These are phyloP conservation scores for Molanna angustata DNA, from an alignment of 2,888 invertebrate species.

Conservation along the genomic window DNA sequence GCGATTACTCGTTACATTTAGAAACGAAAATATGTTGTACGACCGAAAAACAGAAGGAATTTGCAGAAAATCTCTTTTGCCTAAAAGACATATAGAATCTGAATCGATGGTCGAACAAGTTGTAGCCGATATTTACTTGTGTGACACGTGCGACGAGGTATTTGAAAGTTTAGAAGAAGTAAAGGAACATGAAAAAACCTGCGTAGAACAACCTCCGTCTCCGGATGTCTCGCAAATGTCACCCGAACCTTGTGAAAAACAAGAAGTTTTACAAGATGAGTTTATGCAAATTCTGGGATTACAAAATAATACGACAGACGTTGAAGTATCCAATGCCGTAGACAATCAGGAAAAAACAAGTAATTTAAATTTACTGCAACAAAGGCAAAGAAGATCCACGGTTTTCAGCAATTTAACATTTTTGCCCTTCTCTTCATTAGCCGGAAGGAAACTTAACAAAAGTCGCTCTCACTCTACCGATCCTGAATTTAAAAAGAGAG, in stretches of 20 bases:
- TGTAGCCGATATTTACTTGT: constrained; percentile 66
- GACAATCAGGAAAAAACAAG: constrained; percentile 35
- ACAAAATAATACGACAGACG: constrained; percentile 36
- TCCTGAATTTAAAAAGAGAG: constrained; percentile 41
- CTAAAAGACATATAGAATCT: constrained; percentile 42
- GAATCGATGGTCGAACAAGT: constrained; percentile 57
- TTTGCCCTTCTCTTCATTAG: constrained; percentile 52
- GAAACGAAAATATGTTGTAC: constrained; percentile 69
- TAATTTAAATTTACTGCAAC: constrained; percentile 19
- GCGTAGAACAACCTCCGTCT: constrained; percentile 37
- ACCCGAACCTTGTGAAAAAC: constrained; percentile 18
- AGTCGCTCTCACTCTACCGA: constrained; percentile 42
- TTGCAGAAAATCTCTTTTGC: constrained; percentile 46
- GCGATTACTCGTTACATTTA: constrained; percentile 68
- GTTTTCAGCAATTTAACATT: constrained; percentile 16
- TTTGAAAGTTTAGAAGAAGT: constrained; percentile 54
- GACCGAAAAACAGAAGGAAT: constrained; percentile 36
- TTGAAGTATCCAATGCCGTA: constrained; percentile 19
- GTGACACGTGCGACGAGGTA: constrained; percentile 74
- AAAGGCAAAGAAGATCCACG: constrained; percentile 42
- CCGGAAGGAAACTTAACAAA: constrained; percentile 43
- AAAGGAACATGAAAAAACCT: constrained; percentile 49
- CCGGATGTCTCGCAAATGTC: constrained; percentile 2
- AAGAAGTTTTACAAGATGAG: constrained; percentile 35
- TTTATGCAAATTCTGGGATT: constrained; percentile 48